Conservation (phyloP, 2,797 vertebrate species). For the Neopelma chrysocephalum region DNA sequence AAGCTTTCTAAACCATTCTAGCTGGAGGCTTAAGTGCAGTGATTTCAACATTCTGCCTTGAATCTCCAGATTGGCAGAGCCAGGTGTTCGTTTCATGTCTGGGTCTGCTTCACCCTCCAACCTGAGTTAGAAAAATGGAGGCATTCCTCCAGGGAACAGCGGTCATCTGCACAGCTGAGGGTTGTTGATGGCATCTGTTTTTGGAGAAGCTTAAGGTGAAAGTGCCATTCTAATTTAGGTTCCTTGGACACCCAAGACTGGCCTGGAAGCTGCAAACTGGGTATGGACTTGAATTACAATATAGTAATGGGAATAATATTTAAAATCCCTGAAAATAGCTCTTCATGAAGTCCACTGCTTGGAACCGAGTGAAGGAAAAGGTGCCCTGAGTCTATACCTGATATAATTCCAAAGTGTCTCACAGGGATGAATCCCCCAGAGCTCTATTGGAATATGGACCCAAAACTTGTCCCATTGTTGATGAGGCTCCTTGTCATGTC, state of each 20-base stretch:
- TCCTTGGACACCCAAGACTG: neutral
- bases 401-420: neutral
- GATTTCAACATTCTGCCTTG: conserved; percentile 8
- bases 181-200: neutral
- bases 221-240: neutral
- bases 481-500: neutral
- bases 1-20: conserved; percentile 2
- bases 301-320: neutral
- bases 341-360: neutral
- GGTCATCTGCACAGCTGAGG: neutral
- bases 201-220: neutral
- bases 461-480: neutral
- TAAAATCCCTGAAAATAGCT: neutral
- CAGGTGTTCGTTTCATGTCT: neutral
- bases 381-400: neutral
- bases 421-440: neutral
- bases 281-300: neutral
- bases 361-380: neutral
- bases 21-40: neutral
- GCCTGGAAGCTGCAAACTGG: neutral
- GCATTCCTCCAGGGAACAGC: neutral
- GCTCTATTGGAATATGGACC: neutral
- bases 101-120: neutral
- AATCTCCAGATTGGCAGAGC: neutral
- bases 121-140: neutral